These are phyloP conservation scores for Notolepis coatsorum DNA, from an alignment of 2,797 vertebrate species.

Conservation along the genomic window DNA sequence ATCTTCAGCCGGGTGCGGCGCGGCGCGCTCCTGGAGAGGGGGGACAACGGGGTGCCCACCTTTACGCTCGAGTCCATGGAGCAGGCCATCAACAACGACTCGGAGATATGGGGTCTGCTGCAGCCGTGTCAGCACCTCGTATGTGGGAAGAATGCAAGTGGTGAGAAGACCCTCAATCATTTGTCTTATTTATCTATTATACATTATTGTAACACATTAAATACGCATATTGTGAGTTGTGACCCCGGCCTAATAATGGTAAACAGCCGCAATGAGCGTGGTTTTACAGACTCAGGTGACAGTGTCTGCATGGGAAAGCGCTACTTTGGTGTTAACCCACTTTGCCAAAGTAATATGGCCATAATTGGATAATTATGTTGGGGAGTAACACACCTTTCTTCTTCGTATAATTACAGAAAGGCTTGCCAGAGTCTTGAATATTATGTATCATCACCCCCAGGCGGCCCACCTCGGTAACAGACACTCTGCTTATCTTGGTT, in stretches of 20 bases:
- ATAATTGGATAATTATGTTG: conserved; percentile 23
- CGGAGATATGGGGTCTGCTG: conserved; percentile 86
- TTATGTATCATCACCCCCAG: conserved; percentile 27
- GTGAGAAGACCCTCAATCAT: conserved; percentile 62
- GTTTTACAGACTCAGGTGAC: background rate
- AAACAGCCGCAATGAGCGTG: no score
- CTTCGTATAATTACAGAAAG: conserved; percentile 19
- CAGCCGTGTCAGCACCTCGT: conserved; percentile 86
- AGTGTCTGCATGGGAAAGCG: background rate
- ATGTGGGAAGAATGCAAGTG: conserved; percentile 85
- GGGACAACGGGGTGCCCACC: conserved; percentile 81
- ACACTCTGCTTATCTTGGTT: conserved; percentile 12
- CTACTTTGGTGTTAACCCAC: background rate
- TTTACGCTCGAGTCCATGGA: conserved; percentile 82
- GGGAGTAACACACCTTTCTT: conserved; percentile 28
- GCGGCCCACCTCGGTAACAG: conserved; percentile 27
- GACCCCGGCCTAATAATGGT: no score
- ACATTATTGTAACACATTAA: no score
- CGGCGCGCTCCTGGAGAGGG: conserved; percentile 78
- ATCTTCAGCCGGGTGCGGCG: conserved; percentile 79
- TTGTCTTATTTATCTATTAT: background rate
- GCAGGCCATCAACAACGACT: conserved; percentile 81
- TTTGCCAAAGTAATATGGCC: conserved; percentile 1
- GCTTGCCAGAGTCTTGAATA: conserved; percentile 34
- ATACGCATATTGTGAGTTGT: no score